phyloP scores from a whole-genome alignment of 2,113 vertebrate species.

The Calidris pugnax region DNA sequence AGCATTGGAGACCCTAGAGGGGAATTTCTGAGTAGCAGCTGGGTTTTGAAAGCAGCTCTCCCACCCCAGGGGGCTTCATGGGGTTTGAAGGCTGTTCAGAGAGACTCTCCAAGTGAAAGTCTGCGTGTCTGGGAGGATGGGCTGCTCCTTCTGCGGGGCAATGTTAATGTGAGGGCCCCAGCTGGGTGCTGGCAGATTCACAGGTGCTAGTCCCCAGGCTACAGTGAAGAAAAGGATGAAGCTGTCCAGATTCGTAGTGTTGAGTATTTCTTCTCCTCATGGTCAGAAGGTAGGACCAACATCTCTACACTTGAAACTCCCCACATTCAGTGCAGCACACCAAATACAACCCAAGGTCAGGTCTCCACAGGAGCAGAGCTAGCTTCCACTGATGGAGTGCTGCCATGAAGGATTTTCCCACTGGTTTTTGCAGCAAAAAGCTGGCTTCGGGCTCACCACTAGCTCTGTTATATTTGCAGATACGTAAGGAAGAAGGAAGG shows the following conservation, averaged over 20 bases:
- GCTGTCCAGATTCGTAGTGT: background rate
- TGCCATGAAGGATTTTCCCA: background rate
- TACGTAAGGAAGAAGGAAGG: background rate
- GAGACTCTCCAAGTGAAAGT: background rate
- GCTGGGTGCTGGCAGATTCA: background rate
- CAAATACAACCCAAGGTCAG: background rate
- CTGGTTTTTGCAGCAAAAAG: background rate
- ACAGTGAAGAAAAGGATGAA: background rate
- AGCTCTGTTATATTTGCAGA: background rate
- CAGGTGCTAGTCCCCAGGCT: background rate
- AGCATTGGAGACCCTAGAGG: background rate
- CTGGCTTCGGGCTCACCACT: background rate
- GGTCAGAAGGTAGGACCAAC: background rate
- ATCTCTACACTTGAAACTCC: background rate
- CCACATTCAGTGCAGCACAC: background rate
- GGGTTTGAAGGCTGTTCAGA: background rate
- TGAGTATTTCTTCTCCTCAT: background rate
- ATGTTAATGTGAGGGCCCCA: background rate
- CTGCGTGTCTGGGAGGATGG: background rate
- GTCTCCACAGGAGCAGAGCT: background rate
- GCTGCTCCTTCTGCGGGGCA: background rate
- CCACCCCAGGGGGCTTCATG: rapidly evolving
- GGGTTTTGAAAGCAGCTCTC: background rate
- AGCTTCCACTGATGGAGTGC: background rate
- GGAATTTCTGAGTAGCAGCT: background rate